Conservation (phyloP, 2,113 vertebrate genomes). For the Lampris incognitus region DNA sequence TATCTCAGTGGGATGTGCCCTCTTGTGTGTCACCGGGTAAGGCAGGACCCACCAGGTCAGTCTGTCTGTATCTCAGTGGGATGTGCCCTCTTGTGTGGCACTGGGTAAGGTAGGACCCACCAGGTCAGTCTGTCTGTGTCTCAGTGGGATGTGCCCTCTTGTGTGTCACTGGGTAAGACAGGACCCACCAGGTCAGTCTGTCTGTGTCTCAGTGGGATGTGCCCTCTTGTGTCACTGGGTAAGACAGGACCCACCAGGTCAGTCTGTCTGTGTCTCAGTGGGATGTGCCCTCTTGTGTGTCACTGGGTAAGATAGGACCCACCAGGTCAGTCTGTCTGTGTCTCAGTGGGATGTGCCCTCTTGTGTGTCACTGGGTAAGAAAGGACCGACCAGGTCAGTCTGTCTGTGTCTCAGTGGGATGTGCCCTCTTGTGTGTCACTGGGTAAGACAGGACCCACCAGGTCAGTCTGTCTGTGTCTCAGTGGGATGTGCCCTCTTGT, state of each 20-base stretch:
- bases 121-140: conserved; percentile 5
- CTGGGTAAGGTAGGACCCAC: conserved; percentile 28
- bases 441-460: conserved; percentile 27
- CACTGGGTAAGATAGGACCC: conserved; percentile 25
- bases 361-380: conserved; percentile 21
- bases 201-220: conserved; percentile 13
- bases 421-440: conserved; percentile 17
- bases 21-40: conserved; percentile 18
- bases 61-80: conserved; percentile 10
- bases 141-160: conserved; percentile 8
- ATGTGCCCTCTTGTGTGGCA: conserved; percentile 13
- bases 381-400: conserved; percentile 14
- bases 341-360: conserved; percentile 6
- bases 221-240: conserved; percentile 12
- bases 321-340: conserved; percentile 9
- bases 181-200: conserved; percentile 13
- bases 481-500: conserved; percentile 10
- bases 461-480: conserved; percentile 7
- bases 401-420: conserved; percentile 13
- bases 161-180: conserved; percentile 18
- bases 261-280: conserved; percentile 10
- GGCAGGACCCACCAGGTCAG: conserved; percentile 21
- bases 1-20: conserved; percentile 11
- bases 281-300: conserved; percentile 14
- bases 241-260: conserved; percentile 25